phyloP scores from a whole-genome alignment of 2,888 invertebrate species.

The Rugalucina vietnamica region DNA sequence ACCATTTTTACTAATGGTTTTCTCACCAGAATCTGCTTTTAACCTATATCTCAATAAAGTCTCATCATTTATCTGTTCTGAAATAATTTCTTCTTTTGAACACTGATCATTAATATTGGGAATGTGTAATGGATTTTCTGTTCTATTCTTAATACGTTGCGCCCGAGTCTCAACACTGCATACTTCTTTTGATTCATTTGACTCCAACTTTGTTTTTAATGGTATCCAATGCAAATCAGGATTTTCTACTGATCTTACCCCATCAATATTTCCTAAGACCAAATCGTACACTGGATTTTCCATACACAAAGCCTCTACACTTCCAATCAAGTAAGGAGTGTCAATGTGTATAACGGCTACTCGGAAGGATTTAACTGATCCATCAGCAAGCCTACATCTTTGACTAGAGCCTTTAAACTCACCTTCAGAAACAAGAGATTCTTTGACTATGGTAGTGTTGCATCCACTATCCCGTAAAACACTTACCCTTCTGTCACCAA shows the following conservation, averaged over 20 bases:
- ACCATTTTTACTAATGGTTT: too few relatives aligned
- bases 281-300: conserved; percentile 43
- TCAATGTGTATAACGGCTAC: conserved; percentile 37
- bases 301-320: conserved; percentile 41
- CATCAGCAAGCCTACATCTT: conserved; percentile 42
- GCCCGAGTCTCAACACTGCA: background rate
- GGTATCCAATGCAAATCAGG: conserved; percentile 38
- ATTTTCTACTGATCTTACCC: conserved; percentile 18
- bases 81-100: background rate
- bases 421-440: conserved; percentile 19
- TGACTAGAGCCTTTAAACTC: conserved; percentile 31
- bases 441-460: conserved; percentile 37
- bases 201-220: too few relatives aligned
- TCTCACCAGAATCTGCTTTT: background rate
- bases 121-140: too few relatives aligned
- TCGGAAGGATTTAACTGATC: conserved; percentile 21
- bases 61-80: background rate
- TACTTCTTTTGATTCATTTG: too few relatives aligned
- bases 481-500: conserved; percentile 3
- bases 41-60: background rate
- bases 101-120: background rate
- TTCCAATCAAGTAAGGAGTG: conserved; percentile 41
- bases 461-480: conserved; percentile 50
- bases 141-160: background rate
- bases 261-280: conserved; percentile 42